phyloP scores from a whole-genome alignment of 2,797 vertebrate species.

The Labroides dimidiatus region DNA sequence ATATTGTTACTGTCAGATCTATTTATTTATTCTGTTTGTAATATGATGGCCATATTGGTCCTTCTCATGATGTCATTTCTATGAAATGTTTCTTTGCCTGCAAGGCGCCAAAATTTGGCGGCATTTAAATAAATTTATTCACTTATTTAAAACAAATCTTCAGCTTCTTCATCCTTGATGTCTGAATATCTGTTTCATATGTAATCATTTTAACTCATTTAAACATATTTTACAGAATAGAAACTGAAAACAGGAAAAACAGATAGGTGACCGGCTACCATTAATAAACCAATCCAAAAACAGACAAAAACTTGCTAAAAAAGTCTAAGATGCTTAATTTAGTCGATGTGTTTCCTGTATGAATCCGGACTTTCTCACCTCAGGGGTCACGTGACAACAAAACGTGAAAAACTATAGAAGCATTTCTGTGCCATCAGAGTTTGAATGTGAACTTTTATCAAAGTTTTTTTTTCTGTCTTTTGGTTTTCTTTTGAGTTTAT shows the following conservation, averaged over 20 bases:
- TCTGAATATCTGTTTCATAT: background rate
- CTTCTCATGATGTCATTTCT: conserved; percentile 89
- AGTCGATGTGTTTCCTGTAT: too few species aligned
- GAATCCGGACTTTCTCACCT: too few species aligned
- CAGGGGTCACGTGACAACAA: too few species aligned
- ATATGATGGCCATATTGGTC: conserved; percentile 91
- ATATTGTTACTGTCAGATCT: conserved; percentile 77
- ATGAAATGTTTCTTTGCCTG: conserved; percentile 89
- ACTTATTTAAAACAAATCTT: conserved; percentile 63
- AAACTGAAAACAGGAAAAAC: background rate
- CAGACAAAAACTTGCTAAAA: too few species aligned
- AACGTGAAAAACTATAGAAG: too few species aligned
- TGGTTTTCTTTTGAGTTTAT: too few species aligned
- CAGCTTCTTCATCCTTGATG: conserved; percentile 10
- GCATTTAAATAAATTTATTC: conserved; percentile 82
- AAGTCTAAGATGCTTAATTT: too few species aligned
- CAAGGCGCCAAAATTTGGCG: conserved; percentile 86
- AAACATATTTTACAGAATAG: background rate
- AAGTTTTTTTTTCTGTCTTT: too few species aligned
- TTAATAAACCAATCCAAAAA: too few species aligned
- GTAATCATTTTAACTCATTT: background rate
- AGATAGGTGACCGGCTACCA: too few species aligned
- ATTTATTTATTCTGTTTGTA: conserved; percentile 88
- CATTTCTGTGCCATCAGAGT: too few species aligned
- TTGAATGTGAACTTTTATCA: too few species aligned